Base-by-base conservation (phyloP, 2,113 vertebrate species). In the Naja naja region DNA sequence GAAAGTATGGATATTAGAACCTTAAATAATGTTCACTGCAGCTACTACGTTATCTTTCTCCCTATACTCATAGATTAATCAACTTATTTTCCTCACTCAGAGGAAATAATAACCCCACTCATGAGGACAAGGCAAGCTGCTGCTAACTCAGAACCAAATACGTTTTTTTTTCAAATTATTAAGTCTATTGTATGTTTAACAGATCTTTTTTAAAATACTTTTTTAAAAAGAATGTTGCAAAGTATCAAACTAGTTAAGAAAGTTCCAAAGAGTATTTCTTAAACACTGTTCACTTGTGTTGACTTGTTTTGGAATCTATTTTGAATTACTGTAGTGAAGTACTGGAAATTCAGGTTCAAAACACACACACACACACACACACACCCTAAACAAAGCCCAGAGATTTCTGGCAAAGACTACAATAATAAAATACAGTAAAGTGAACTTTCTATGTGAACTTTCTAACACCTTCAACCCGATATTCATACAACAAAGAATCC, bases 401-500 rank as follows among this genome's bases (percentile, higher is more conserved):
- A 3, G 8, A 34, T 58, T 60, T 90, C 58, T 0, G 0, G 60
- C 53, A 90, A 53, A 23, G 23, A 86, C 45, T 90, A 56, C 45
- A 45, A 58, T 81, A 87, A 47, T 86, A 91, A 92, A 54, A 23
- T 0, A 12, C 0, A 43, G 22, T 30, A 9, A 22, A 47, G 22
- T 39, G n/a, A n/a, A n/a, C n/a, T n/a, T n/a, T n/a, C n/a, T 30
- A 64, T 56, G 30, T 56, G 30, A 91, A 4, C 30, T 25, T 52
- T 91, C 18, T 43, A 90, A 89, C 30, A 92, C 16, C 49, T 49
- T 53, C 64, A 87, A 58, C 92, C n/a, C 47, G 11, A 93, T 90
- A 92, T 27, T 47, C 64, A 22, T 53, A 53, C 89, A 43, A 89
- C 30, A 45, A 93, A 87, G 0, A 60, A 64, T 88, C 3, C 90